These are phyloP conservation scores for Grammomys dolichurus DNA, from an alignment of 2,113 vertebrate species.

Conservation along the genomic window DNA sequence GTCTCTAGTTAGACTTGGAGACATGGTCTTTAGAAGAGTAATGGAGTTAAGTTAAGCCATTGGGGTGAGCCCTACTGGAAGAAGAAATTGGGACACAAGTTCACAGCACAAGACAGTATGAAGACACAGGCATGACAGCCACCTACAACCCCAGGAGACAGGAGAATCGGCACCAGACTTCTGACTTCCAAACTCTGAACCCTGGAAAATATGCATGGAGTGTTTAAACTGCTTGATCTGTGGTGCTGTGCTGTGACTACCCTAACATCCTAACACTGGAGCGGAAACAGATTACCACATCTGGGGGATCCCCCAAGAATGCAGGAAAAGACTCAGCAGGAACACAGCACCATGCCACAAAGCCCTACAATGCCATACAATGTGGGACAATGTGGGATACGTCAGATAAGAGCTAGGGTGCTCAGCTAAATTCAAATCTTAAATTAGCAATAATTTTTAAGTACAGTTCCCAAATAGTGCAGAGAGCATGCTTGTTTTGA, in stretches of 20 bases:
- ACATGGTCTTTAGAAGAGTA: not conserved
- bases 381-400: too few species aligned
- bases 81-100: not conserved
- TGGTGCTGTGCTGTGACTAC: rapidly evolving
- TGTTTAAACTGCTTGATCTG: not conserved
- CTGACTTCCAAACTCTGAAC: not conserved
- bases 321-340: rapidly evolving
- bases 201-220: not conserved
- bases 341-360: rapidly evolving
- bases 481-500: not conserved
- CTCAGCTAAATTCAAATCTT: not conserved
- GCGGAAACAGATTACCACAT: rapidly evolving
- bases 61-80: not conserved
- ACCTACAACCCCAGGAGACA: not conserved
- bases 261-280: rapidly evolving
- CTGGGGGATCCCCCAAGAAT: rapidly evolving
- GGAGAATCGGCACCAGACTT: rapidly evolving
- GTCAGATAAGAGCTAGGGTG: not conserved
- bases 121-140: not conserved
- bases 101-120: rapidly evolving
- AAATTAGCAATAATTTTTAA: not conserved
- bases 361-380: not conserved
- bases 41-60: not conserved
- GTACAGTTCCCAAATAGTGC: not conserved
- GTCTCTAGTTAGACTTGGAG: not conserved